Conservation (phyloP, 2,888 invertebrate genomes). For the Clivina fossor region DNA sequence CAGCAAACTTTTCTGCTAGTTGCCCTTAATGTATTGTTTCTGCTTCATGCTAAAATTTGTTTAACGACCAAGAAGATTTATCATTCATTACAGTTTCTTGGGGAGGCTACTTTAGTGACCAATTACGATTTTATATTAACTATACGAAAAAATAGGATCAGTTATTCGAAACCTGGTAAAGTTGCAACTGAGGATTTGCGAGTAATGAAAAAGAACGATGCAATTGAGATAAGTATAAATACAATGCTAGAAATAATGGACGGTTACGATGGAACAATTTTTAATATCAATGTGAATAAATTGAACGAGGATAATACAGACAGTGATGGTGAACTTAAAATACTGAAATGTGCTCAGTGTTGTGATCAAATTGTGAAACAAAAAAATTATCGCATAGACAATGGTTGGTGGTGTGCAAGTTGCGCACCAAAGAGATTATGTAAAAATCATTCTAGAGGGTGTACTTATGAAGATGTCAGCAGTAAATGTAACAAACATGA, state of each 20-base stretch:
- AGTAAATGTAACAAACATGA: slow-evolving; percentile 13
- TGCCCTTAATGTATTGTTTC: background rate
- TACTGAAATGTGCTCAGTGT: too few species aligned
- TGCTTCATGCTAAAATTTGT: slow-evolving; percentile 8
- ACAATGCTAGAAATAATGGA: slow-evolving; percentile 2
- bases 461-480: background rate
- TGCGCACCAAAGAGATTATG: too few species aligned
- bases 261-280: background rate
- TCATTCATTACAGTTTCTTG: background rate
- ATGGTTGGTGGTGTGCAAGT: too few species aligned
- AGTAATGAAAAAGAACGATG: background rate
- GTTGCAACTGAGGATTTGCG: background rate
- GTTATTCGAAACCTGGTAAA: slow-evolving; percentile 2
- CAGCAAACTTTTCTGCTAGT: background rate
- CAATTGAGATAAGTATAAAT: background rate
- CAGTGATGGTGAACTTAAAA: too few species aligned
- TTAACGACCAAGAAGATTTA: background rate
- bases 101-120: background rate
- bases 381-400: too few species aligned
- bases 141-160: background rate
- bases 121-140: background rate
- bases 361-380: too few species aligned
- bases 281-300: slow-evolving; percentile 3
- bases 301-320: too few species aligned
- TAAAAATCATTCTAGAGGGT: background rate